These are phyloP conservation scores for Paralichthys olivaceus DNA, from an alignment of 2,113 vertebrate genomes.

Conservation along the genomic window DNA sequence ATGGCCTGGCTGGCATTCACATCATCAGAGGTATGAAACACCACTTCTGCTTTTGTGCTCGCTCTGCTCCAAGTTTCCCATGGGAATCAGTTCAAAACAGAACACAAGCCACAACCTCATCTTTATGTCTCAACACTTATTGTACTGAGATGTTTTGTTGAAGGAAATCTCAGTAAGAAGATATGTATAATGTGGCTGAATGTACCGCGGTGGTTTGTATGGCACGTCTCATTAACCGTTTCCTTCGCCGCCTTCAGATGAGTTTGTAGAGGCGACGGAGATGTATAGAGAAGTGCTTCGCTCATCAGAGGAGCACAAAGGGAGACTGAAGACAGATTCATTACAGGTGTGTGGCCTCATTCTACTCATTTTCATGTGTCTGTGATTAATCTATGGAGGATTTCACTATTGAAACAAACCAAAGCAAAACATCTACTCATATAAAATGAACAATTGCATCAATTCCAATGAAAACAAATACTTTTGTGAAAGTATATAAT, in stretches of 20 bases:
- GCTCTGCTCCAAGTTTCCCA: conserved; percentile 63
- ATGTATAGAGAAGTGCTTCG: conserved; percentile 95
- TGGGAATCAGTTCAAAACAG: conserved; percentile 61
- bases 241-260: conserved; percentile 80
- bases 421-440: neutral
- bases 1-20: conserved; percentile 97
- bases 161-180: neutral
- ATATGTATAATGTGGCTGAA: conserved; percentile 2
- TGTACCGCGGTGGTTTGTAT: neutral
- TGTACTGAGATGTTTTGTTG: conserved; percentile 33
- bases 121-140: conserved; percentile 33
- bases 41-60: conserved; percentile 5
- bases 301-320: conserved; percentile 98
- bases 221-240: conserved; percentile 29
- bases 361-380: neutral
- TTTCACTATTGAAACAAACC: neutral
- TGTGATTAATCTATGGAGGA: conserved; percentile 29
- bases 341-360: conserved; percentile 86
- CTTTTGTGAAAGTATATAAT: neutral
- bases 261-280: conserved; percentile 88
- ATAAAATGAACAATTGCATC: neutral
- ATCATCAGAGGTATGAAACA: conserved; percentile 93
- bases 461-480: neutral
- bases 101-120: conserved; percentile 42
- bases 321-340: conserved; percentile 95